phyloP scores from a whole-genome alignment of 2,888 invertebrate genomes.

The Cheilosia urbana region DNA sequence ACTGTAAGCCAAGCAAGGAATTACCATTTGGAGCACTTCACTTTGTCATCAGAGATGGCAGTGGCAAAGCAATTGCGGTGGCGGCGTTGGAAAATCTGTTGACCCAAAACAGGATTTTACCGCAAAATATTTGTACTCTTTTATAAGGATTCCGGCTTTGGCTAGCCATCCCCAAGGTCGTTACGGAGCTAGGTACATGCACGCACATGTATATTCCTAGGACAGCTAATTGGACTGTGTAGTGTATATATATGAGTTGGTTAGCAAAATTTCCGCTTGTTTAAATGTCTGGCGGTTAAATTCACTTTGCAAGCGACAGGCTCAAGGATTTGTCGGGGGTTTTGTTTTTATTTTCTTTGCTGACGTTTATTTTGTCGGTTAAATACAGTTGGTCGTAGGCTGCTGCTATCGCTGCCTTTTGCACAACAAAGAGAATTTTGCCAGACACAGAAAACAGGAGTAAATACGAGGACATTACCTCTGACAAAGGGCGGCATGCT shows the following conservation, averaged over 20 bases:
- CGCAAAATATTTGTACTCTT: conserved; percentile 24
- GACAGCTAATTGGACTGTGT: conserved; percentile 48
- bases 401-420: background rate
- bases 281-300: conserved; percentile 25
- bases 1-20: conserved; percentile 53
- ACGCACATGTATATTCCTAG: conserved; percentile 3
- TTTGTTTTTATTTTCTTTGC: conserved; percentile 52
- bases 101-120: conserved; percentile 34
- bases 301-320: conserved; percentile 26
- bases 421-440: conserved; percentile 2
- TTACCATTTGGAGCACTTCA: conserved; percentile 52
- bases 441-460: background rate
- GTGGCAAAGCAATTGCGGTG: conserved; percentile 1
- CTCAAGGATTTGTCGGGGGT: conserved; percentile 30
- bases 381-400: conserved; percentile 9
- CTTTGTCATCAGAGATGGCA: conserved; percentile 29
- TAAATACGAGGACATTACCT: too few species aligned
- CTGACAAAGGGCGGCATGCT: too few species aligned
- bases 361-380: conserved; percentile 28
- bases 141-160: conserved; percentile 16
- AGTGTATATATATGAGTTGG: conserved; percentile 5
- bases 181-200: background rate
- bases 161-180: conserved; percentile 32
- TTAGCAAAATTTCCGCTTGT: conserved; percentile 9
- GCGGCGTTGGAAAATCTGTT: conserved; percentile 23